These are phyloP conservation scores for Suillia variegata DNA, from an alignment of 2,888 invertebrate genomes.

Conservation along the genomic window DNA sequence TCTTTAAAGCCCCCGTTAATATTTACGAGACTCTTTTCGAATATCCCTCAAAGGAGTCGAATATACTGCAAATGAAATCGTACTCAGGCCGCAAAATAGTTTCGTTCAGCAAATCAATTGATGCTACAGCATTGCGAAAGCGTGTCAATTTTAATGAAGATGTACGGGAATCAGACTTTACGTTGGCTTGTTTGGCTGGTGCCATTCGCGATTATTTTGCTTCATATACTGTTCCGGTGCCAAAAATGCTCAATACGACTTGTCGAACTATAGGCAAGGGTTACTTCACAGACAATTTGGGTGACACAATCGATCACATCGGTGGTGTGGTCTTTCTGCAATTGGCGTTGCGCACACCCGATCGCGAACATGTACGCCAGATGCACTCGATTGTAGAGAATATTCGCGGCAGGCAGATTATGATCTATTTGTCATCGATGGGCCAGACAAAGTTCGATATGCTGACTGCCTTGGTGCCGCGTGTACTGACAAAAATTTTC, in stretches of 20 bases:
- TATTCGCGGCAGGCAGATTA: conserved; percentile 53
- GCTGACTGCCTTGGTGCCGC: conserved; percentile 53
- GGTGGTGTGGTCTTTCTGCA: conserved; percentile 59
- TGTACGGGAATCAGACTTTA: conserved; percentile 53
- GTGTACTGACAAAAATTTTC: conserved; percentile 55
- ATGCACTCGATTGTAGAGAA: conserved; percentile 52
- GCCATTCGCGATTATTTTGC: conserved; percentile 54
- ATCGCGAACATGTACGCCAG: conserved; percentile 41
- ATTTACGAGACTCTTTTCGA: conserved; percentile 57
- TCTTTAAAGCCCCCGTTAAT: conserved; percentile 56
- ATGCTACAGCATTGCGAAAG: conserved; percentile 50
- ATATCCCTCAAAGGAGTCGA: conserved; percentile 50
- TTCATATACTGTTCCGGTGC: conserved; percentile 42
- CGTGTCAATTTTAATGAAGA: conserved; percentile 43
- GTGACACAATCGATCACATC: conserved; percentile 49
- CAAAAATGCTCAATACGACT: conserved; percentile 51
- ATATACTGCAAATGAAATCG: conserved; percentile 56
- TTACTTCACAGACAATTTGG: conserved; percentile 53
- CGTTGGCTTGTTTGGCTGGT: conserved; percentile 53
- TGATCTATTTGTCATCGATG: conserved; percentile 56
- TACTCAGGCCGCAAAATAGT: conserved; percentile 59
- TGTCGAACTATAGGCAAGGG: conserved; percentile 56
- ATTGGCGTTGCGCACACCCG: conserved; percentile 48
- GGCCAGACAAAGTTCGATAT: conserved; percentile 57
- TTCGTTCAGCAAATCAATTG: conserved; percentile 56